Evolutionary conservation across 2,113 vertebrate genomes (phyloP).

Genomic region (Megalops atlanticus): DNA sequence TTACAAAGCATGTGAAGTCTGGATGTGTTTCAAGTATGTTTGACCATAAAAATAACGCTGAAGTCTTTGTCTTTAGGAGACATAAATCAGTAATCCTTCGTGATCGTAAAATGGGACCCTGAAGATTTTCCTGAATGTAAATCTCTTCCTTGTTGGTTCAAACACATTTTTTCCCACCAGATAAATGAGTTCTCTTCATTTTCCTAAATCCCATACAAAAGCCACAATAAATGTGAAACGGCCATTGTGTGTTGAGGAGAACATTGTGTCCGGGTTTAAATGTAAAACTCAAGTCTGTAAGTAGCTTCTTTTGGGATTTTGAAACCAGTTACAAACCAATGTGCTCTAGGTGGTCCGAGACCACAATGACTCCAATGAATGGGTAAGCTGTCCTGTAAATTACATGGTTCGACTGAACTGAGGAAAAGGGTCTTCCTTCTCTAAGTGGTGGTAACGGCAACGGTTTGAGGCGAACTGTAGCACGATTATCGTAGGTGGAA

Average conservation of each 20-base stretch:
- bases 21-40: not conserved
- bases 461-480: not conserved
- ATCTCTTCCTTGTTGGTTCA: not conserved
- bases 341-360: slow-evolving; percentile 31
- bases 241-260: slow-evolving; percentile 23
- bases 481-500: not conserved
- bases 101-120: not conserved
- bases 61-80: not conserved
- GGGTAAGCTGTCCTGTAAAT: slow-evolving; percentile 30
- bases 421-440: slow-evolving; percentile 18
- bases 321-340: slow-evolving; percentile 9
- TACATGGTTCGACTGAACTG: slow-evolving; percentile 23
- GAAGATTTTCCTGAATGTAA: not conserved
- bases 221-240: slow-evolving; percentile 22
- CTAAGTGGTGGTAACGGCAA: slow-evolving; percentile 22
- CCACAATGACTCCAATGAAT: slow-evolving; percentile 27
- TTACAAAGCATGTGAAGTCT: not conserved
- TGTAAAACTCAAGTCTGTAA: slow-evolving; percentile 27
- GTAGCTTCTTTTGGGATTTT: slow-evolving; percentile 21
- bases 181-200: slow-evolving; percentile 17
- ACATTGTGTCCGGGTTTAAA: slow-evolving; percentile 1
- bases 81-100: not conserved
- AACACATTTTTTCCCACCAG: slow-evolving; percentile 1
- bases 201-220: slow-evolving; percentile 5
- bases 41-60: not conserved